A percentile compares a stretch with the other conserved stretches of the same genome.
Conservation (phyloP, 2,888 invertebrate genomes). For the Melikaiella ostensackeni region DNA sequence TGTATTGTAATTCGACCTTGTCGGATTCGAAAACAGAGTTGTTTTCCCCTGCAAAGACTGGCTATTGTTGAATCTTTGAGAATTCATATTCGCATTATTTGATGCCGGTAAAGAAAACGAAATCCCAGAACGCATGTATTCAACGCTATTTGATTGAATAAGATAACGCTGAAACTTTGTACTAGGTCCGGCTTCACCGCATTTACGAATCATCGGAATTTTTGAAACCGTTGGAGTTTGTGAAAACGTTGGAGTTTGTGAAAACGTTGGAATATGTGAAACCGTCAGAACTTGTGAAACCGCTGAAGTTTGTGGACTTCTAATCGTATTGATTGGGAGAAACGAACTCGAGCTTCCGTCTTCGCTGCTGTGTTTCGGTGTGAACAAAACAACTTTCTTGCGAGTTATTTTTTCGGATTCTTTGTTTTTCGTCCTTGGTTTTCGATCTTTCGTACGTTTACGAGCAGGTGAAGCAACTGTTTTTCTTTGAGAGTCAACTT, state of each 20-base stretch:
- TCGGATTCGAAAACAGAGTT: not conserved
- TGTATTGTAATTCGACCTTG: not conserved
- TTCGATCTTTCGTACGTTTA: not conserved
- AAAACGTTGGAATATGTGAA: no score
- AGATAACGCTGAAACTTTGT: not conserved
- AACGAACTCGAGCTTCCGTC: not conserved
- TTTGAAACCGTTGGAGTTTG: not conserved
- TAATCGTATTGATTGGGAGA: not conserved
- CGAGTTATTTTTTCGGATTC: not conserved
- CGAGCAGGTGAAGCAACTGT: not conserved
- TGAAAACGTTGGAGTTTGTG: no score
- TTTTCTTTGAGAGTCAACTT: not conserved
- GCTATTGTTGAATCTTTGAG: not conserved
- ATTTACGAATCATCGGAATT: not conserved
- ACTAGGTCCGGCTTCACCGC: not conserved
- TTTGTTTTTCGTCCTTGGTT: not conserved
- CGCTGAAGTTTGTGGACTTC: no score
- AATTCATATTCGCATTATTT: not conserved
- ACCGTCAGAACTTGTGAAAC: no score
- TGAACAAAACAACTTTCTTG: not conserved
- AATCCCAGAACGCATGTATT: not conserved
- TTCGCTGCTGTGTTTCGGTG: not conserved
- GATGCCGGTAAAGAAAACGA: not conserved
- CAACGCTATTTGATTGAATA: not conserved
- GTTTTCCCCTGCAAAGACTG: not conserved